phyloP scores from a whole-genome alignment of 2,113 vertebrate species.

The Gnathonemus longibarbis region DNA sequence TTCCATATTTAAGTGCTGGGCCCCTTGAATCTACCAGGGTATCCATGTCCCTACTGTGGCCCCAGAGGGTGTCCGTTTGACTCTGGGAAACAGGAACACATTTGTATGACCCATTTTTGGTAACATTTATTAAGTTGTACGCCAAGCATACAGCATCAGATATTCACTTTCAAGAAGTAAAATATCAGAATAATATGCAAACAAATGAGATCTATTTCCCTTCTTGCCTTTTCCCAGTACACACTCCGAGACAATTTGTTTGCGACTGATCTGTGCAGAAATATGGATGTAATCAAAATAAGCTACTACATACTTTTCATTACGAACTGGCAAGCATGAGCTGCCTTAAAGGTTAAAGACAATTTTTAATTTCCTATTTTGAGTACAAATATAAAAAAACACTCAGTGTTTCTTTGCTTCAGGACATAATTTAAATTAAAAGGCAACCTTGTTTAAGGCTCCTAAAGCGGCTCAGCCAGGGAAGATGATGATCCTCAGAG shows the following conservation, averaged over 20 bases:
- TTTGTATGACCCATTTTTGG: slow-evolving; percentile 7
- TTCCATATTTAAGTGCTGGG: not conserved
- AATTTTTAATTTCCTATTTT: slow-evolving; percentile 12
- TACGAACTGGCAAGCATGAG: not conserved
- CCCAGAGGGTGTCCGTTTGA: not conserved
- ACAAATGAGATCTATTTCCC: not conserved
- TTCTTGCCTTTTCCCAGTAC: not conserved
- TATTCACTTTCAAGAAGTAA: not conserved
- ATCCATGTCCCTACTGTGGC: not conserved
- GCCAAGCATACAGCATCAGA: not conserved
- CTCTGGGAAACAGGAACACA: not conserved
- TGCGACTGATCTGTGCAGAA: not conserved
- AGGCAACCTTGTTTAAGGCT: not conserved
- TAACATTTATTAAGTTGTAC: slow-evolving; percentile 1
- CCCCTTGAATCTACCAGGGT: not conserved
- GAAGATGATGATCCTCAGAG: not conserved
- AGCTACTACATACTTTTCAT: not conserved
- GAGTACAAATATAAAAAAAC: not conserved
- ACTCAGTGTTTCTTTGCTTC: not conserved
- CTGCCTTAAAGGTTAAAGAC: slow-evolving; percentile 13
- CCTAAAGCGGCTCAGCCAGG: not conserved
- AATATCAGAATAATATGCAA: not conserved
- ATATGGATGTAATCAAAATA: not conserved
- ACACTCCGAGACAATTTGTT: not conserved
- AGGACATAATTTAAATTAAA: slow-evolving; percentile 11